Evolutionary conservation across 1,140 invertebrate genomes (phyloP).

Genomic region (Callitettix versicolor): DNA sequence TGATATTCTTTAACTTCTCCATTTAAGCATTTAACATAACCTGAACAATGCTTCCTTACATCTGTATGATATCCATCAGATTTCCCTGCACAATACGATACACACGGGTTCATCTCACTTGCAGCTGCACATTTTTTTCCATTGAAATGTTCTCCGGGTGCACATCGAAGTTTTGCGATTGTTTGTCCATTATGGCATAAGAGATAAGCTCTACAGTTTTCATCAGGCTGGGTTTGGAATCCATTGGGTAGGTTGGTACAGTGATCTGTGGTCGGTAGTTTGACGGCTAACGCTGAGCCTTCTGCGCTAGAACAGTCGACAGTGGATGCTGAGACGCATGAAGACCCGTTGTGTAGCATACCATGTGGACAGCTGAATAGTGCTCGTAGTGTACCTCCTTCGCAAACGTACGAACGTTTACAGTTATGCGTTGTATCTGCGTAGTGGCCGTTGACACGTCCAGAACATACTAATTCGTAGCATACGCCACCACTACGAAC

Average conservation of each 20-base stretch:
- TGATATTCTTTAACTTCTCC: constrained; percentile 19
- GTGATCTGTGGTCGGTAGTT: constrained; percentile 28
- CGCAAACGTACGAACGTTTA: constrained; percentile 29
- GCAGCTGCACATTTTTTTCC: constrained; percentile 17
- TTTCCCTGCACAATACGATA: constrained; percentile 22
- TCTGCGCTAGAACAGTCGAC: constrained; percentile 28
- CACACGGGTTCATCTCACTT: constrained; percentile 7
- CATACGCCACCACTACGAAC: constrained; percentile 25
- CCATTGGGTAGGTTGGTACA: constrained; percentile 12
- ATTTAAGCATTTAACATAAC: constrained; percentile 28
- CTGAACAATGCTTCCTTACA: constrained; percentile 24
- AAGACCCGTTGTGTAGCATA: constrained; percentile 33
- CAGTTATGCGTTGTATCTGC: constrained; percentile 31
- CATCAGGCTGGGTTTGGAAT: constrained; percentile 25
- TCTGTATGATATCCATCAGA: constrained; percentile 22
- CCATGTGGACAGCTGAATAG: constrained; percentile 36
- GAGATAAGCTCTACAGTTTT: constrained; percentile 29
- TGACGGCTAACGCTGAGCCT: constrained; percentile 34
- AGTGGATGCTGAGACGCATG: constrained; percentile 33
- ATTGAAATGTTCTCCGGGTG: constrained; percentile 24
- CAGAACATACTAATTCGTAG: constrained; percentile 33
- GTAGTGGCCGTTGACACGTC: constrained; percentile 30
- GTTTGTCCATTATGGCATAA: constrained; percentile 25
- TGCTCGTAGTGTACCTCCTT: constrained; percentile 27
- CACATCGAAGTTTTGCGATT: constrained; percentile 30